phyloP scores from a whole-genome alignment of 2,113 vertebrate genomes.

The Hipposideros armiger region DNA sequence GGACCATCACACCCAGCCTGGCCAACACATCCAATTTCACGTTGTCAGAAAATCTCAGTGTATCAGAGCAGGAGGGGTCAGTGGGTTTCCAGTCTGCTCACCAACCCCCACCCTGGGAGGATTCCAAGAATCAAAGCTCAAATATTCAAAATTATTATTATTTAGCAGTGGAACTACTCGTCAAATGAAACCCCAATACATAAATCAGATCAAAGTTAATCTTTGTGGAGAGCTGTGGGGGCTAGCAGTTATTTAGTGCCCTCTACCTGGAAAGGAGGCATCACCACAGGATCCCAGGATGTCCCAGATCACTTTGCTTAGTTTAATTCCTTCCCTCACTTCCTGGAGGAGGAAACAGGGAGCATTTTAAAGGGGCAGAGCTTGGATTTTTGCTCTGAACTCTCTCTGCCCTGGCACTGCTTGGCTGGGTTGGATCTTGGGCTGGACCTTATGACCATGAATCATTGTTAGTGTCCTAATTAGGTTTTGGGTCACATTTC shows the following conservation, averaged over 20 bases:
- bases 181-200: neutral
- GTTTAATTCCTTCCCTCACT: neutral
- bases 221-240: neutral
- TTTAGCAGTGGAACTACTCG: conserved; percentile 6
- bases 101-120: neutral
- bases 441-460: neutral
- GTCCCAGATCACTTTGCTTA: neutral
- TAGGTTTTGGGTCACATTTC: neutral
- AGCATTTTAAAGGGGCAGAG: neutral
- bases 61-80: neutral
- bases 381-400: neutral
- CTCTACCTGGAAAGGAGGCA: neutral
- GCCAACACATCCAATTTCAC: neutral
- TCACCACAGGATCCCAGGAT: neutral
- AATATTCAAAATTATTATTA: neutral
- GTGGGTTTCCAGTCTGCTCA: neutral
- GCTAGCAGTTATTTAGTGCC: neutral
- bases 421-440: neutral
- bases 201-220: neutral
- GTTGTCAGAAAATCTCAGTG: neutral
- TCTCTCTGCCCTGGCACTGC: neutral
- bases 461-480: neutral
- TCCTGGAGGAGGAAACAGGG: neutral
- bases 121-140: neutral
- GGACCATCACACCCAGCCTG: neutral